phyloP scores from a whole-genome alignment of 2,113 vertebrate species.

The Oryzias curvinotus region DNA sequence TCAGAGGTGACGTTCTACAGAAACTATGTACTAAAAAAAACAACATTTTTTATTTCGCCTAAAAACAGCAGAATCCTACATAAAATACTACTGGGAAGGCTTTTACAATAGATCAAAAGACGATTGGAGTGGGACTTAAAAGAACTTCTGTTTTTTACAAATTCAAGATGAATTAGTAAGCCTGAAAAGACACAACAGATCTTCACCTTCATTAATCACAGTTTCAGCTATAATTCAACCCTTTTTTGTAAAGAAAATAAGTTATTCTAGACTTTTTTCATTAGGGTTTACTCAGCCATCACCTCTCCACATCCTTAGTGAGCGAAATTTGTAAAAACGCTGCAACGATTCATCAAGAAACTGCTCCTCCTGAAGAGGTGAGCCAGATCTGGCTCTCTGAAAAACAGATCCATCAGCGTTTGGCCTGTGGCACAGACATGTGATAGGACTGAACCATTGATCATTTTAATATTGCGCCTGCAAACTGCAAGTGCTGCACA shows the following conservation, averaged over 20 bases:
- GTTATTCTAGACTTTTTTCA: neutral
- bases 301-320: neutral
- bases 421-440: neutral
- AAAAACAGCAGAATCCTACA: too few species aligned
- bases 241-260: neutral
- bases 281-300: neutral
- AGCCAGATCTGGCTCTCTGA: too few species aligned
- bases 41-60: too few species aligned
- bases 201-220: too few species aligned
- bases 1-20: too few species aligned
- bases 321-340: neutral
- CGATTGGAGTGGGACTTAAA: too few species aligned
- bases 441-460: neutral
- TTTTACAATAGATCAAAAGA: too few species aligned
- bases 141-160: neutral
- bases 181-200: slow-evolving; percentile 6
- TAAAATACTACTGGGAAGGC: too few species aligned
- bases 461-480: neutral
- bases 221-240: neutral
- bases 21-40: too few species aligned
- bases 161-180: slow-evolving; percentile 12
- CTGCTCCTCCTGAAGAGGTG: neutral
- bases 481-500: neutral
- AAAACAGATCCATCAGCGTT: too few species aligned
- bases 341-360: neutral